These are phyloP conservation scores for Ctenicera cuprea DNA, from an alignment of 2,888 invertebrate species.

Conservation along the genomic window DNA sequence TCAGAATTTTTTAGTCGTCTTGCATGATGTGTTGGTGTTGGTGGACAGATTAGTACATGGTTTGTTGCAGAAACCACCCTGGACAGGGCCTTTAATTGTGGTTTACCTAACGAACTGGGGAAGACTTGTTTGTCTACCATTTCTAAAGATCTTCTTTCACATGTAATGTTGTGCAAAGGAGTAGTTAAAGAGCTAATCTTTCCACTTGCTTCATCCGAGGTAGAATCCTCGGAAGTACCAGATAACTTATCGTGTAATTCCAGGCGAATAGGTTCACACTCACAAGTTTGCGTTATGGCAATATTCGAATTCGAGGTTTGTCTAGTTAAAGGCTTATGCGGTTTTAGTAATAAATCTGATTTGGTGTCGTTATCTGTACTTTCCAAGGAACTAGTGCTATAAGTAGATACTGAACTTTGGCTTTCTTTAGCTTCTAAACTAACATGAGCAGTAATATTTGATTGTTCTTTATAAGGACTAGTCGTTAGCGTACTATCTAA, in stretches of 20 bases:
- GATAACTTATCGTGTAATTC: conserved; percentile 32
- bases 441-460: conserved; percentile 64
- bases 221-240: conserved; percentile 35
- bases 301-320: conserved; percentile 73
- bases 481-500: conserved; percentile 57
- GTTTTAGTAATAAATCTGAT: conserved; percentile 69
- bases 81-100: conserved; percentile 49
- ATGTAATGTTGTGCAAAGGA: conserved; percentile 23
- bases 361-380: conserved; percentile 45
- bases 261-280: conserved; percentile 7
- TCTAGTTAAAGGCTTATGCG: conserved; percentile 82
- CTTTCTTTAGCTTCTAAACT: conserved; percentile 67
- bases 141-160: conserved; percentile 17
- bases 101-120: conserved; percentile 36
- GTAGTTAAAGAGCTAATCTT: conserved; percentile 12
- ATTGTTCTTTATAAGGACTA: conserved; percentile 62
- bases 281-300: not conserved
- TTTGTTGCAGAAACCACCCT: conserved; percentile 61
- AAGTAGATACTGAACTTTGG: conserved; percentile 67
- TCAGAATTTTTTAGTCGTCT: conserved; percentile 77
- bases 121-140: conserved; percentile 40
- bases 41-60: conserved; percentile 84
- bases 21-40: conserved; percentile 91
- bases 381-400: conserved; percentile 63
- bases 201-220: conserved; percentile 31